phyloP scores from a whole-genome alignment of 2,888 invertebrate species.

The Erpobdella octoculata region DNA sequence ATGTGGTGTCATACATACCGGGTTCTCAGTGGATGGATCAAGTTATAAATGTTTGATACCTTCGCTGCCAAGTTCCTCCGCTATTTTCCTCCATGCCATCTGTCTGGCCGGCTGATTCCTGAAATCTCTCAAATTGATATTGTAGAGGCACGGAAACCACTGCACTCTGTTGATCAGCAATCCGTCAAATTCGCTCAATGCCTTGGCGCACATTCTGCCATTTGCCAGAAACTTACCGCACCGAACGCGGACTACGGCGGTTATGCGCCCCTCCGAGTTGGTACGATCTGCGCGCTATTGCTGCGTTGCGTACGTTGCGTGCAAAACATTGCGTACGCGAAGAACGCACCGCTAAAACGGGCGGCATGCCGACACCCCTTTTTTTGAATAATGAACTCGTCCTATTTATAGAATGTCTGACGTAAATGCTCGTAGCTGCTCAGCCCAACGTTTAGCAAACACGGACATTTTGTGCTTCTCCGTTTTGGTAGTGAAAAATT shows the following conservation, averaged over 20 bases:
- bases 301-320: not conserved
- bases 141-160: conserved; percentile 5
- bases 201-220: conserved; percentile 10
- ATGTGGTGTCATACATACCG: too few species aligned
- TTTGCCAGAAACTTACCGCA: not conserved
- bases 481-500: conserved; percentile 4
- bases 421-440: conserved; percentile 7
- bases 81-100: conserved; percentile 6
- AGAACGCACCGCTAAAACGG: not conserved
- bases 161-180: conserved; percentile 9
- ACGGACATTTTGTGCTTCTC: conserved; percentile 8
- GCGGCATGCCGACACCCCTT: conserved; percentile 2
- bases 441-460: not conserved
- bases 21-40: too few species aligned
- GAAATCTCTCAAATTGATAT: conserved; percentile 4
- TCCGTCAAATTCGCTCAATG: conserved; percentile 12
- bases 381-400: conserved; percentile 11
- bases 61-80: conserved; percentile 4
- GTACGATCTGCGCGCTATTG: too few species aligned
- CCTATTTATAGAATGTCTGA: conserved; percentile 10
- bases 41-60: not conserved
- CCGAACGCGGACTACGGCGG: not conserved
- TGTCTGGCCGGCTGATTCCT: conserved; percentile 8
- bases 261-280: not conserved
- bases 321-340: not conserved